Percentiles rank a stretch among this genome's conserved stretches.
Conservation (phyloP, 2,888 invertebrate genomes). For the Andrena praecox region DNA sequence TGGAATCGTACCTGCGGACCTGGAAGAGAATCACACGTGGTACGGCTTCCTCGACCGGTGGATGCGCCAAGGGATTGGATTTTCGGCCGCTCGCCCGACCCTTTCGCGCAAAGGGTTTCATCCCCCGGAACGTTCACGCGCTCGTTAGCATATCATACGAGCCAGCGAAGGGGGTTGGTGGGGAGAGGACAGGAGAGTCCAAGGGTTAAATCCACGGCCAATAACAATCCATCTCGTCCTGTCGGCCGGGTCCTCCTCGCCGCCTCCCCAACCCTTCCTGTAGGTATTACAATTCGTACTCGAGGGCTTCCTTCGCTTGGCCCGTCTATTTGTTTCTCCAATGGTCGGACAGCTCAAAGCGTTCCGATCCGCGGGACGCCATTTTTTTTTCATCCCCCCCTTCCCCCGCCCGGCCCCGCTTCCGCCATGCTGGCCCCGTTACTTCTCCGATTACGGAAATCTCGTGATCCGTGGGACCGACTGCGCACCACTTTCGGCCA, state of each 20-base stretch:
- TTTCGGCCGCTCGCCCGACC: slow-evolving; percentile 65
- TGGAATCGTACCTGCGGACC: slow-evolving; percentile 46
- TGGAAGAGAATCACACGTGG: slow-evolving; percentile 62
- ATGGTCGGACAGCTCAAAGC: slow-evolving; percentile 82
- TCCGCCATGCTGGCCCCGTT: slow-evolving; percentile 62
- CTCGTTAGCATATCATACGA: slow-evolving; percentile 83
- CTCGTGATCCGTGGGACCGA: slow-evolving; percentile 45
- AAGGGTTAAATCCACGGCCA: slow-evolving; percentile 82
- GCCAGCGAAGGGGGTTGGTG: slow-evolving; percentile 20
- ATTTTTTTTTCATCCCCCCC: slow-evolving; percentile 71
- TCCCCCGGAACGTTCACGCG: slow-evolving; percentile 73
- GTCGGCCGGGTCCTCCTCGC: slow-evolving; percentile 63
- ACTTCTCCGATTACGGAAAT: slow-evolving; percentile 76
- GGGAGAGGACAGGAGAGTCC: slow-evolving; percentile 16
- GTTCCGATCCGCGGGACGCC: slow-evolving; percentile 74
- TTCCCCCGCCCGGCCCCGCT: neutral
- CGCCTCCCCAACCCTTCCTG: slow-evolving; percentile 45
- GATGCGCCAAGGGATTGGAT: slow-evolving; percentile 70
- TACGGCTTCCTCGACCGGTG: slow-evolving; percentile 64
- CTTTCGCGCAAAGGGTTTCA: slow-evolving; percentile 66
- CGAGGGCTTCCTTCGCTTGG: slow-evolving; percentile 51
- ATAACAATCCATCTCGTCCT: slow-evolving; percentile 80
- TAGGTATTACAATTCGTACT: slow-evolving; percentile 62
- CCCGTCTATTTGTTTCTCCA: slow-evolving; percentile 82
- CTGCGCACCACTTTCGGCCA: slow-evolving; percentile 11